Evolutionary conservation across 92 coral and sea anemone species (phyloP).

Genomic region (Siderastrea siderea): DNA sequence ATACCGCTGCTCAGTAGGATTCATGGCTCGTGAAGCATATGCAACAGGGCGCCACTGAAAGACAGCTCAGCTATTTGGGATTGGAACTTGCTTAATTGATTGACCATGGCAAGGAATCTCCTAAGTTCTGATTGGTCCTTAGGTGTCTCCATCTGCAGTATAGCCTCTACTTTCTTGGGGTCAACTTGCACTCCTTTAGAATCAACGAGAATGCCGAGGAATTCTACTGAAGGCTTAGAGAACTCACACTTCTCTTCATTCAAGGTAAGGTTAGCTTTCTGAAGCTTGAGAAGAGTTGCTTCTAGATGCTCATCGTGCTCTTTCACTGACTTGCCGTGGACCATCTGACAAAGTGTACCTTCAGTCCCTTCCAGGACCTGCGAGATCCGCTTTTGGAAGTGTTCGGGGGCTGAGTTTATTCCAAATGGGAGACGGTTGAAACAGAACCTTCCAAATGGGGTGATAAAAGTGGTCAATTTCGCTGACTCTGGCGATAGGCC

Average conservation of each 20-base stretch:
- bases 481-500: constrained; percentile 45
- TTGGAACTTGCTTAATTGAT: constrained; percentile 49
- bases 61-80: constrained; percentile 46
- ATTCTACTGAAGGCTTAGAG: constrained; percentile 35
- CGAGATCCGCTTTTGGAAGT: constrained; percentile 57
- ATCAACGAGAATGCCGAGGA: constrained; percentile 28
- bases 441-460: constrained; percentile 45
- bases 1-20: constrained; percentile 50
- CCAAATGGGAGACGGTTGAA: constrained; percentile 54
- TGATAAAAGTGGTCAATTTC: constrained; percentile 45
- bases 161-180: constrained; percentile 61
- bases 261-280: constrained; percentile 30
- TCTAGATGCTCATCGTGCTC: constrained; percentile 21
- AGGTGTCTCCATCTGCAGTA: constrained; percentile 35
- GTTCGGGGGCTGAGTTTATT: constrained; percentile 55
- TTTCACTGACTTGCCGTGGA: constrained; percentile 15
- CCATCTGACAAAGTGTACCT: constrained; percentile 44
- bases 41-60: constrained; percentile 59
- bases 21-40: constrained; percentile 58
- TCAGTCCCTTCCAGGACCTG: constrained; percentile 45
- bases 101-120: constrained; percentile 48
- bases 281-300: constrained; percentile 30
- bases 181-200: constrained; percentile 22
- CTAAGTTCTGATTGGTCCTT: constrained; percentile 40
- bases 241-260: constrained; percentile 36